Base-by-base conservation (phyloP, 2,888 invertebrate genomes). In the Limnephilus lunatus region DNA sequence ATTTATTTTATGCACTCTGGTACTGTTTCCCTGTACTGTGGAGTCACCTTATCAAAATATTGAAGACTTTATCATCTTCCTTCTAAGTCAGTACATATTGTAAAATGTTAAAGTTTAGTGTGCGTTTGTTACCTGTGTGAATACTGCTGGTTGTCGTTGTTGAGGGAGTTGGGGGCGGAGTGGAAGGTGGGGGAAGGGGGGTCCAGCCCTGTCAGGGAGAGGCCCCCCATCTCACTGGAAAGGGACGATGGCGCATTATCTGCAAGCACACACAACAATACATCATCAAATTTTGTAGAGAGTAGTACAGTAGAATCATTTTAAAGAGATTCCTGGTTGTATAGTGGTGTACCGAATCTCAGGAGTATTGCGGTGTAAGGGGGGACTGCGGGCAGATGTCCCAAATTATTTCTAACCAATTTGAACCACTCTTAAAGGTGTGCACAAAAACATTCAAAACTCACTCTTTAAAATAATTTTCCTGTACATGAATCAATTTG, bases 151-250 rank as follows among this genome's bases (percentile, higher is more conserved):
- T 91, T 91, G 32, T 83, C 88, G 32, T 91, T 93, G 82, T 93
- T 93, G 48, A 93, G 88, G 32, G 93, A 93, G 14, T 92, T 93
- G 53, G 93, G 93, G 30, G 93, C 93, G 0, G 93, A 93, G 85
- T 93, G 93, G 86, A 93, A 93, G 12, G 93, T 92, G 9, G 93
- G 93, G 32, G 93, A 93, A 2, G 93, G 93, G 25, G 93, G 93
- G 88, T 93, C 93, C 83, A 91, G 83, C 7, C 85, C 31, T 11
- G 68, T 90, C 3, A 93, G 80, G 9, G 92, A 92, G 44, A 93
- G 89, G n/a, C 93, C 92, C 14, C 92, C 91, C 81, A 93, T 89
- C 30, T 93, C 93, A 86, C 85, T 85, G 7, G 82, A 86, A 19
- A 93, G 44, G 14, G 93, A 93, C 4, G 93, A 88, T 82, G 92